Conservation (phyloP, 2,797 vertebrate genomes). For the Ibycter americanus region DNA sequence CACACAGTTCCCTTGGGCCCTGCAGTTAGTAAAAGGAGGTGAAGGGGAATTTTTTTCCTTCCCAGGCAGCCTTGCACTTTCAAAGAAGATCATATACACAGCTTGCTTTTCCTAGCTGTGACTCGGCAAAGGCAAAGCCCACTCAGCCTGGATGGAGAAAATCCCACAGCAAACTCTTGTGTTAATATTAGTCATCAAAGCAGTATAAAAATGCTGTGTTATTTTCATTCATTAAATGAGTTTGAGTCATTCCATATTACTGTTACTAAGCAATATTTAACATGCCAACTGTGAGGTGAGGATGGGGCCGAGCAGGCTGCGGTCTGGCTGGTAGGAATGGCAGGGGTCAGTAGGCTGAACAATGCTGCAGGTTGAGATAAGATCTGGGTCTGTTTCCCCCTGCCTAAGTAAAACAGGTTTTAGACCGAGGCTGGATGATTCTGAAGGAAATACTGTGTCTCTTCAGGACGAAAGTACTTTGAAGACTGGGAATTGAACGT, state of each 20-base stretch:
- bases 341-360: neutral
- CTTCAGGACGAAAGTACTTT: neutral
- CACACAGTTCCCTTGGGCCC: neutral
- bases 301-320: neutral
- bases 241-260: neutral
- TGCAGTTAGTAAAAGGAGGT: neutral
- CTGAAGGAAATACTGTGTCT: neutral
- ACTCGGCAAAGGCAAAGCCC: constrained; percentile 21
- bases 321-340: neutral
- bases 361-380: neutral
- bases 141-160: neutral
- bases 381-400: neutral
- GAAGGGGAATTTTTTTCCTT: neutral
- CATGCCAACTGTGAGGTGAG: neutral
- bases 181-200: constrained; percentile 33
- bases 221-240: constrained; percentile 35
- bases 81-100: neutral
- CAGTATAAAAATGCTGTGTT: neutral
- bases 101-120: neutral
- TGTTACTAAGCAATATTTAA: constrained; percentile 35
- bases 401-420: neutral
- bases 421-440: neutral
- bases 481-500: neutral
- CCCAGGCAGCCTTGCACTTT: neutral
- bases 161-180: neutral